A percentile compares a stretch with the other conserved stretches of the same genome.
These are phyloP conservation scores for Hypocryptadius cinnamomeus DNA, from an alignment of 2,113 vertebrate genomes.

Conservation along the genomic window DNA sequence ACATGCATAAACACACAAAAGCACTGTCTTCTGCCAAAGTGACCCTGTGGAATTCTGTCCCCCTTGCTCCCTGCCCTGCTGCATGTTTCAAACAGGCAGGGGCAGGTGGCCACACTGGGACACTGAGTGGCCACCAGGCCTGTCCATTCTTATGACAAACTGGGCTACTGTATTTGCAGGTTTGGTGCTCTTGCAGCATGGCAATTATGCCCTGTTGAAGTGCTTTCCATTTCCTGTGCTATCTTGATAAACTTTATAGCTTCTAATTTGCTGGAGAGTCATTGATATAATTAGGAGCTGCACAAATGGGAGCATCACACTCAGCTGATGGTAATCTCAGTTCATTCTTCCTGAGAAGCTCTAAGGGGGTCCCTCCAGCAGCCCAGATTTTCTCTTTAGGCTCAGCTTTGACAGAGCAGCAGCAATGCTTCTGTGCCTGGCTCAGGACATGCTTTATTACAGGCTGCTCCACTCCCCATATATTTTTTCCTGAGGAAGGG, in stretches of 20 bases:
- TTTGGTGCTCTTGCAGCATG: background rate
- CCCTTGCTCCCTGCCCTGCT: background rate
- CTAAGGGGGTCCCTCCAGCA: background rate
- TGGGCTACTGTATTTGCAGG: background rate
- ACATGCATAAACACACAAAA: fast-evolving
- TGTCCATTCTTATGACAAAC: background rate
- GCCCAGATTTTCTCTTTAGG: background rate
- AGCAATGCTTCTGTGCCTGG: background rate
- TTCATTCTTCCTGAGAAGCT: background rate
- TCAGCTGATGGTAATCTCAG: background rate
- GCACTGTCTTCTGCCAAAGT: background rate
- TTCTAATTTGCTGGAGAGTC: slow-evolving; percentile 49
- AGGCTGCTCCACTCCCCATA: background rate
- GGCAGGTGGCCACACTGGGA: fast-evolving
- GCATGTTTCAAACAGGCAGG: fast-evolving
- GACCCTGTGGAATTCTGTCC: no score
- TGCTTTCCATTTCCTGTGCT: slow-evolving; percentile 40
- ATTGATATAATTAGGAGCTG: slow-evolving; percentile 48
- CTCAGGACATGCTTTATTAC: background rate
- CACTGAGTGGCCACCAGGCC: fast-evolving
- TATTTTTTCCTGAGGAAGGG: background rate
- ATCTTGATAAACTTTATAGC: slow-evolving; percentile 43
- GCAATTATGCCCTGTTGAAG: background rate
- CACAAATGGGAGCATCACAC: slow-evolving; percentile 8
- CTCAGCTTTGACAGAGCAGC: background rate